Percentiles rank a stretch among this genome's conserved stretches.
These are phyloP conservation scores for Eubucco bourcierii DNA, from an alignment of 2,113 vertebrate genomes.

Conservation along the genomic window DNA sequence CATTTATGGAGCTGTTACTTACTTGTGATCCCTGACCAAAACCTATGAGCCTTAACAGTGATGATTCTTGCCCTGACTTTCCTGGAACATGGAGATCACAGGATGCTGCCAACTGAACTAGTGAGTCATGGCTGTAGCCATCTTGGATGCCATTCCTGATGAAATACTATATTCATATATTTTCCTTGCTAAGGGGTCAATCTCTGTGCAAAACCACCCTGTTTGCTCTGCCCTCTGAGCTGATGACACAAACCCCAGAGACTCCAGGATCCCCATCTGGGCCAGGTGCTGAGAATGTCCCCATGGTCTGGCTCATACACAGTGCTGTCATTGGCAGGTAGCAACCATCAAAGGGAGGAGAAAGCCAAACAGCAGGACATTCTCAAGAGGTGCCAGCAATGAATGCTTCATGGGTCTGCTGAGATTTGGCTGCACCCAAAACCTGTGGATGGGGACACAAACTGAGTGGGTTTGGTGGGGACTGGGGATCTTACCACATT, in stretches of 20 bases:
- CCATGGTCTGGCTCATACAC: not conserved
- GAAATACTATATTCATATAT: fast-evolving
- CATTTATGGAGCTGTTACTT: not conserved
- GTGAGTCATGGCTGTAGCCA: fast-evolving
- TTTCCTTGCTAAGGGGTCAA: not conserved
- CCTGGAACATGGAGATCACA: not conserved
- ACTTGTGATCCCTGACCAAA: not conserved
- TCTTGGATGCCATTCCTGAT: not conserved
- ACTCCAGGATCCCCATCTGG: not conserved
- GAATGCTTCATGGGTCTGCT: not conserved
- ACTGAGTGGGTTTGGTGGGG: not conserved
- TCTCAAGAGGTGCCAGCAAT: not conserved
- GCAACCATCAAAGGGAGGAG: not conserved
- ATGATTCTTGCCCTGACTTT: not conserved
- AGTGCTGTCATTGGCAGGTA: fast-evolving
- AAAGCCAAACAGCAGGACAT: not conserved
- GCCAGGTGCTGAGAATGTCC: not conserved
- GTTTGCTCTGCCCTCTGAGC: not conserved
- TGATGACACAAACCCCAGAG: not conserved
- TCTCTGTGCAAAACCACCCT: not conserved
- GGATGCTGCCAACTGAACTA: not conserved
- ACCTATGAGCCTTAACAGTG: not conserved
- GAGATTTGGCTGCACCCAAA: not conserved
- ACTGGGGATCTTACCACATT: not conserved
- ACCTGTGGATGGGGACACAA: too few species aligned